phyloP scores from a whole-genome alignment of 2,888 invertebrate species.

The Odontothrips loti region DNA sequence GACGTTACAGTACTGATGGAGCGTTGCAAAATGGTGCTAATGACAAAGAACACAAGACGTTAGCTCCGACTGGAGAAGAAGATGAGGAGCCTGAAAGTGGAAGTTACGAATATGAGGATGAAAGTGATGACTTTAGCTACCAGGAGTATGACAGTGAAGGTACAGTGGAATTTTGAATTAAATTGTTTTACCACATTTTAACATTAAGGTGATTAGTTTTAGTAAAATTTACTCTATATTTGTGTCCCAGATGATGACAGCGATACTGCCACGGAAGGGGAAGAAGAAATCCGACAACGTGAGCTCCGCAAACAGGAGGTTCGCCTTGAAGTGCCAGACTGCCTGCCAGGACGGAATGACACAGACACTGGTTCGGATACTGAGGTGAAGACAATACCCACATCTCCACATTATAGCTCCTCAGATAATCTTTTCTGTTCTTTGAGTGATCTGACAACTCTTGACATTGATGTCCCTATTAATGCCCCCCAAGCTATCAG shows the following conservation, averaged over 20 bases:
- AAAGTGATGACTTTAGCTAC: slow-evolving; percentile 48
- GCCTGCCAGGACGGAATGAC: slow-evolving; percentile 53
- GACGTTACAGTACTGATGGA: slow-evolving; percentile 47
- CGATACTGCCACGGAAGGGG: slow-evolving; percentile 69
- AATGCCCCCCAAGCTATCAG: neutral
- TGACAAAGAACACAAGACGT: slow-evolving; percentile 34
- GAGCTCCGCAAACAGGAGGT: slow-evolving; percentile 65
- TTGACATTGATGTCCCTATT: neutral
- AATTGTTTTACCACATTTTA: neutral
- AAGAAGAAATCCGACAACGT: slow-evolving; percentile 63
- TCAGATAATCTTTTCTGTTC: slow-evolving; percentile 29
- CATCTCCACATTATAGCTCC: slow-evolving; percentile 31
- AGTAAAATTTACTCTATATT: slow-evolving; percentile 25
- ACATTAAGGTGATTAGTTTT: slow-evolving; percentile 27
- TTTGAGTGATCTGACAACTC: slow-evolving; percentile 8
- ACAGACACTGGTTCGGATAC: slow-evolving; percentile 66
- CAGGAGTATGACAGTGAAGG: slow-evolving; percentile 52
- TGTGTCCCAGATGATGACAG: slow-evolving; percentile 56
- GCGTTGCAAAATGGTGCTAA: slow-evolving; percentile 32
- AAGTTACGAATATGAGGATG: slow-evolving; percentile 39
- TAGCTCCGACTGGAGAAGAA: slow-evolving; percentile 35
- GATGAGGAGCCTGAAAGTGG: slow-evolving; percentile 40
- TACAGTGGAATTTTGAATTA: slow-evolving; percentile 38
- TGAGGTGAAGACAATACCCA: slow-evolving; percentile 56
- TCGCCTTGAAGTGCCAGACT: slow-evolving; percentile 56